Evolutionary conservation across 2,888 invertebrate genomes (phyloP).

Genomic region (Orthosia gracilis): DNA sequence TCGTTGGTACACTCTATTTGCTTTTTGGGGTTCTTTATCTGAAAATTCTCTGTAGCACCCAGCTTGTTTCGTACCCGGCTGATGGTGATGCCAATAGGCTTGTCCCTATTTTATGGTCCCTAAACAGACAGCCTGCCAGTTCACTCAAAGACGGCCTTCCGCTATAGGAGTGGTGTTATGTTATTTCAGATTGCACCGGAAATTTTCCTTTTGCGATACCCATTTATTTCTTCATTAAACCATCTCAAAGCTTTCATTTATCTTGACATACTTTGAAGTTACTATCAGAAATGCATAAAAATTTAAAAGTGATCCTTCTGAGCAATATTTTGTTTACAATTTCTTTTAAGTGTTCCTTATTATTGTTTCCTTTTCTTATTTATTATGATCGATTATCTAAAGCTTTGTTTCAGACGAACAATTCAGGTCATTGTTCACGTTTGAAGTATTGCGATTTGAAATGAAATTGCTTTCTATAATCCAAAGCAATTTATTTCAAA

Average conservation of each 20-base stretch:
- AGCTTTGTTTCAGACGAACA: conserved; percentile 38
- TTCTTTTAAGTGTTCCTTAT: conserved; percentile 13
- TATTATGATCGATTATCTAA: conserved; percentile 8
- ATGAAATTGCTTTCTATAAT: conserved; percentile 26
- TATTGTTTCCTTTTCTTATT: conserved; percentile 29
- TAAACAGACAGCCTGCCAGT: no score
- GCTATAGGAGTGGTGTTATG: no score
- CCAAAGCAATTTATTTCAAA: conserved; percentile 10
- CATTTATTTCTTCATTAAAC: background rate
- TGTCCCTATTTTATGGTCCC: no score
- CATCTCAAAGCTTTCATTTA: background rate
- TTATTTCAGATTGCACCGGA: background rate
- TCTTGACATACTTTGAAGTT: background rate
- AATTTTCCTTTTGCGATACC: background rate
- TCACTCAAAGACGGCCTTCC: no score
- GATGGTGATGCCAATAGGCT: no score
- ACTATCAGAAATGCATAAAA: background rate
- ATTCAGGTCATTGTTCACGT: conserved; percentile 12
- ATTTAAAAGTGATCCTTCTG: conserved; percentile 8
- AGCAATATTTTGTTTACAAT: background rate
- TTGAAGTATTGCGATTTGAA: background rate
- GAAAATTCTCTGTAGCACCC: no score
- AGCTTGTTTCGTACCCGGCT: no score
- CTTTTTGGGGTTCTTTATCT: no score
- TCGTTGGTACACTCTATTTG: no score